Evolutionary conservation across 2,797 vertebrate species (phyloP).

Genomic region (Hapalemur alaotrensis): DNA sequence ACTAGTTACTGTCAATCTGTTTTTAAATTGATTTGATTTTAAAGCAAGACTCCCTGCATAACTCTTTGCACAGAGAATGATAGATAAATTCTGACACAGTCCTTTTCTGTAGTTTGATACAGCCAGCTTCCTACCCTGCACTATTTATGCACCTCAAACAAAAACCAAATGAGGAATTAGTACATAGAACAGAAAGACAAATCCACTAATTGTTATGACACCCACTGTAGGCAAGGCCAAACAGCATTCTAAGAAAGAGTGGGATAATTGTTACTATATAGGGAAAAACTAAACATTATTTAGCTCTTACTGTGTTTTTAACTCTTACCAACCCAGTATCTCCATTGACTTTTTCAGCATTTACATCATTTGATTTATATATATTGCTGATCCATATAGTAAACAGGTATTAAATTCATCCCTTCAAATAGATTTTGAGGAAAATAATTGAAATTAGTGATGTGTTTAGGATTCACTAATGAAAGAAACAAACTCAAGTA

Average conservation of each 20-base stretch:
- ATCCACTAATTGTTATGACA: neutral
- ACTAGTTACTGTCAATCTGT: conserved; percentile 51
- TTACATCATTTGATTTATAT: neutral
- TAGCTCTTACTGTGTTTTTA: conserved; percentile 8
- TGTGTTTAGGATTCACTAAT: neutral
- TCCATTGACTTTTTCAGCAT: neutral
- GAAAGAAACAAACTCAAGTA: neutral
- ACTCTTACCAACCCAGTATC: neutral
- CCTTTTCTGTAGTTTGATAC: neutral
- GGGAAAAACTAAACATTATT: neutral
- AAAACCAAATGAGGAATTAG: neutral
- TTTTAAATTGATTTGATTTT: conserved; percentile 56
- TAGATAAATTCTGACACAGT: neutral
- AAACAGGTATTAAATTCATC: neutral
- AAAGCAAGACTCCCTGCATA: neutral
- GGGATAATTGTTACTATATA: neutral
- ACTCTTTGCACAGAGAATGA: neutral
- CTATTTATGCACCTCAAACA: neutral
- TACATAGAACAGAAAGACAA: neutral
- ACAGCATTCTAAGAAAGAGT: neutral
- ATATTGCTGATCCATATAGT: neutral
- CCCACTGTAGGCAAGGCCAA: neutral
- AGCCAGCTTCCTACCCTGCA: neutral
- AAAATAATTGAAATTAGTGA: neutral
- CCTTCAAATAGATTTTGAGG: conserved; percentile 17